Percentiles rank a stretch among this genome's conserved stretches.
These are phyloP conservation scores for Drosophila greeni DNA, from an alignment of 2,888 invertebrate genomes.

Conservation along the genomic window DNA sequence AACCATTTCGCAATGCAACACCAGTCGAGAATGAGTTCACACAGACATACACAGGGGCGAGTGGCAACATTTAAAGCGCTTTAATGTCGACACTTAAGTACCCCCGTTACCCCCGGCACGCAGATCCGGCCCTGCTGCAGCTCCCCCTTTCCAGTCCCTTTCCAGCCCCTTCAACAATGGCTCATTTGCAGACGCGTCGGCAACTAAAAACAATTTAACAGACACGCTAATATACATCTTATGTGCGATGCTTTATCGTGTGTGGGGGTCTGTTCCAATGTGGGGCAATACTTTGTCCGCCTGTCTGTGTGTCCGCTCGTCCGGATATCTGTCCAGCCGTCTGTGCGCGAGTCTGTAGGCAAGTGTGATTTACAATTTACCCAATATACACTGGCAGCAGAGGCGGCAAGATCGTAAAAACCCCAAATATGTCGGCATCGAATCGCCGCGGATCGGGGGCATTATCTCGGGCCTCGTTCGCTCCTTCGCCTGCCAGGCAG, in stretches of 20 bases:
- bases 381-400: constrained; percentile 51
- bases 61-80: constrained; percentile 52
- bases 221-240: constrained; percentile 61
- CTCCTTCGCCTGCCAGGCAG: constrained; percentile 44
- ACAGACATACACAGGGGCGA: constrained; percentile 21
- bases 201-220: constrained; percentile 66
- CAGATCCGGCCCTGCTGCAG: background rate
- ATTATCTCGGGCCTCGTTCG: constrained; percentile 51
- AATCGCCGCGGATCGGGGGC: constrained; percentile 34
- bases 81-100: constrained; percentile 51
- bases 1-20: constrained; percentile 53
- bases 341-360: constrained; percentile 22
- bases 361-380: constrained; percentile 67
- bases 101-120: constrained; percentile 6
- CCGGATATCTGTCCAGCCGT: constrained; percentile 22
- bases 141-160: background rate
- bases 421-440: constrained; percentile 40
- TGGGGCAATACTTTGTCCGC: constrained; percentile 42
- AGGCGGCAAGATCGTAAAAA: constrained; percentile 59
- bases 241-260: constrained; percentile 35
- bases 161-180: constrained; percentile 53
- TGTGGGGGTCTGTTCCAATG: constrained; percentile 44
- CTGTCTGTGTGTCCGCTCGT: background rate
- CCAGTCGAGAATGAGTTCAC: constrained; percentile 27
- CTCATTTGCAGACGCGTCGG: constrained; percentile 66